Conservation (phyloP, 2,113 vertebrate genomes). For the Percina caprodes region DNA sequence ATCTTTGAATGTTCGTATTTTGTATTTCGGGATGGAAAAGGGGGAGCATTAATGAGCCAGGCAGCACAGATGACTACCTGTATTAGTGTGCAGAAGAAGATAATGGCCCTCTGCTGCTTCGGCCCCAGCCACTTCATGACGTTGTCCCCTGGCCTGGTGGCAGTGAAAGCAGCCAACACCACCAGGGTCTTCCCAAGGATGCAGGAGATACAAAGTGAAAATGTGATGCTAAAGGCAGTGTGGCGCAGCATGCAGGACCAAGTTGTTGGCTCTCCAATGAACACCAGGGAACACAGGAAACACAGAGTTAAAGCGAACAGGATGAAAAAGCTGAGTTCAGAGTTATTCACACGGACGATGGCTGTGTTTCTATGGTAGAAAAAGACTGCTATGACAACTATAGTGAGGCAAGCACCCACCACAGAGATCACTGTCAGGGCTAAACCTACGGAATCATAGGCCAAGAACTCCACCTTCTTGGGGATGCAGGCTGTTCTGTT, state of each 20-base stretch:
- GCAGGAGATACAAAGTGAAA: slow-evolving; percentile 80
- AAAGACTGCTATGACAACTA: slow-evolving; percentile 73
- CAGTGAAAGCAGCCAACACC: slow-evolving; percentile 79
- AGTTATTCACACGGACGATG: slow-evolving; percentile 79
- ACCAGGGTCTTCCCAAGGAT: slow-evolving; percentile 78
- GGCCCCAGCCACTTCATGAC: slow-evolving; percentile 66
- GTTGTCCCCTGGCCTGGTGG: slow-evolving; percentile 69
- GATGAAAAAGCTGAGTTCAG: slow-evolving; percentile 78
- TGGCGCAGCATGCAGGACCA: slow-evolving; percentile 83
- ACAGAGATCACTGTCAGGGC: slow-evolving; percentile 74
- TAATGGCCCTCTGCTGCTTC: slow-evolving; percentile 76
- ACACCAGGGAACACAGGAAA: slow-evolving; percentile 74
- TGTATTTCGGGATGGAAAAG: slow-evolving; percentile 73
- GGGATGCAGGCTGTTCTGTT: slow-evolving; percentile 77
- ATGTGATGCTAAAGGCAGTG: slow-evolving; percentile 79
- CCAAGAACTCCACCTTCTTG: slow-evolving; percentile 80
- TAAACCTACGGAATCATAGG: slow-evolving; percentile 78
- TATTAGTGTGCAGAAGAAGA: slow-evolving; percentile 76
- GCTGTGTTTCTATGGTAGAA: slow-evolving; percentile 78
- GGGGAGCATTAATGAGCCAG: slow-evolving; percentile 79
- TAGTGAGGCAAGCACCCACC: slow-evolving; percentile 74
- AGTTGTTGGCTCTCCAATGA: slow-evolving; percentile 75
- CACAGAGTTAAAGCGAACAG: slow-evolving; percentile 77
- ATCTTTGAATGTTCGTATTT: slow-evolving; percentile 72
- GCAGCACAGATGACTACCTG: slow-evolving; percentile 79